Percentiles rank a stretch among this genome's conserved stretches.
Conservation (phyloP, 2,888 invertebrate species). For the Gymnosoma rotundatum region DNA sequence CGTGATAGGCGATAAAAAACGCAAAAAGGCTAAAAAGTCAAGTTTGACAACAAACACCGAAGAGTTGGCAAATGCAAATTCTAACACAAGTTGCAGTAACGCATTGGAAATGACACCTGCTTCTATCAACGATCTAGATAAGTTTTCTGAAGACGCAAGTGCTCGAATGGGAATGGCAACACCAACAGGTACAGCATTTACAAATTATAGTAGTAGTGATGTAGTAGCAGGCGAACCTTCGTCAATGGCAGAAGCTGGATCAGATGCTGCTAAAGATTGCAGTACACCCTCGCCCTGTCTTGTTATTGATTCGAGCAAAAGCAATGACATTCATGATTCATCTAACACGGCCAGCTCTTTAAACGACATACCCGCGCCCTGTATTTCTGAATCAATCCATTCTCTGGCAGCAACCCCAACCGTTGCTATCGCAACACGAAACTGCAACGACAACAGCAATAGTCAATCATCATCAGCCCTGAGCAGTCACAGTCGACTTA, state of each 20-base stretch:
- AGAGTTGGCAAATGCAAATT: conserved; percentile 52
- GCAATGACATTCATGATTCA: conserved; percentile 76
- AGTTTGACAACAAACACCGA: conserved; percentile 50
- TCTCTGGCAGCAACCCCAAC: conserved; percentile 53
- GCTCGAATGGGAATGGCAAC: conserved; percentile 45
- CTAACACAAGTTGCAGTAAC: conserved; percentile 59
- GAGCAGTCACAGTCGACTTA: conserved; percentile 72
- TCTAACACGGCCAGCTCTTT: conserved; percentile 75
- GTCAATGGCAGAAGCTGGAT: conserved; percentile 38
- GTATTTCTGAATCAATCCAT: conserved; percentile 52
- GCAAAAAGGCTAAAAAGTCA: conserved; percentile 70
- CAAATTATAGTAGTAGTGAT: conserved; percentile 41
- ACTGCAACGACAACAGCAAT: conserved; percentile 70
- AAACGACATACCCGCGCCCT: conserved; percentile 72
- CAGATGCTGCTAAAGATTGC: conserved; percentile 75
- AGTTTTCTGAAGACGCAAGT: conserved; percentile 59
- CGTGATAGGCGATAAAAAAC: conserved; percentile 77
- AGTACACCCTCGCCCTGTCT: conserved; percentile 78
- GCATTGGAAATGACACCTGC: conserved; percentile 37
- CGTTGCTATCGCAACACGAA: conserved; percentile 31
- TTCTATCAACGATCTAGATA: conserved; percentile 40
- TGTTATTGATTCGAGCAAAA: conserved; percentile 78
- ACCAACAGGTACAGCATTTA: conserved; percentile 49
- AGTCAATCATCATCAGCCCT: conserved; percentile 76
- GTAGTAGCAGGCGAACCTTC: conserved; percentile 38